Percentiles rank a stretch among this genome's conserved stretches.
phyloP scores from a whole-genome alignment of 2,113 vertebrate genomes.

The Oostethus manadensis region DNA sequence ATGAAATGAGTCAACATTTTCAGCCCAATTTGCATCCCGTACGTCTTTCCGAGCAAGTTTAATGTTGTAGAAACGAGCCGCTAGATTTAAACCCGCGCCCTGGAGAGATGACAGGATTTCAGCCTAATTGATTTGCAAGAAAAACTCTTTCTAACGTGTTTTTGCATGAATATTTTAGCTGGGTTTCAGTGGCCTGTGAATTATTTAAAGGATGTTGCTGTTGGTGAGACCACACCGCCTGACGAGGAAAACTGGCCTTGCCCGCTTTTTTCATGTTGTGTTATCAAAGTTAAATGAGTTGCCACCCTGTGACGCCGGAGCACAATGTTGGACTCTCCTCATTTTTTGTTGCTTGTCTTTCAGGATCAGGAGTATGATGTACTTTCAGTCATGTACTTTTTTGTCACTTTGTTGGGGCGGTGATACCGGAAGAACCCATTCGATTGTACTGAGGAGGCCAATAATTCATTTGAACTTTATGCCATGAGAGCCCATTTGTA shows the following conservation, averaged over 20 bases:
- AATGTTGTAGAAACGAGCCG: background rate
- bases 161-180: slow-evolving; percentile 61
- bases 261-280: slow-evolving; percentile 9
- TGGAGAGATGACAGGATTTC: slow-evolving; percentile 25
- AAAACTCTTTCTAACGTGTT: slow-evolving; percentile 30
- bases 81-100: slow-evolving; percentile 13
- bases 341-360: background rate
- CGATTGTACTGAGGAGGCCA: too few relatives aligned
- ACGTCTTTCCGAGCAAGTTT: background rate
- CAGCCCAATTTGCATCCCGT: background rate
- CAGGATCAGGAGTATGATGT: background rate
- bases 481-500: too few relatives aligned
- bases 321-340: background rate
- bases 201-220: slow-evolving; percentile 48
- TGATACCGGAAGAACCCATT: too few relatives aligned
- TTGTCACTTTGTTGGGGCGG: background rate
- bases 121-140: slow-evolving; percentile 51
- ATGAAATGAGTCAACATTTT: too few relatives aligned
- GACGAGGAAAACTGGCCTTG: slow-evolving; percentile 4
- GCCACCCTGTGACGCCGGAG: background rate
- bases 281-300: background rate
- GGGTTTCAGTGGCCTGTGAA: slow-evolving; percentile 49
- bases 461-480: too few relatives aligned
- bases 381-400: background rate
- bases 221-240: slow-evolving; percentile 31